Base-by-base conservation (phyloP, 2,113 vertebrate species). In the Bostrychus sinensis region DNA sequence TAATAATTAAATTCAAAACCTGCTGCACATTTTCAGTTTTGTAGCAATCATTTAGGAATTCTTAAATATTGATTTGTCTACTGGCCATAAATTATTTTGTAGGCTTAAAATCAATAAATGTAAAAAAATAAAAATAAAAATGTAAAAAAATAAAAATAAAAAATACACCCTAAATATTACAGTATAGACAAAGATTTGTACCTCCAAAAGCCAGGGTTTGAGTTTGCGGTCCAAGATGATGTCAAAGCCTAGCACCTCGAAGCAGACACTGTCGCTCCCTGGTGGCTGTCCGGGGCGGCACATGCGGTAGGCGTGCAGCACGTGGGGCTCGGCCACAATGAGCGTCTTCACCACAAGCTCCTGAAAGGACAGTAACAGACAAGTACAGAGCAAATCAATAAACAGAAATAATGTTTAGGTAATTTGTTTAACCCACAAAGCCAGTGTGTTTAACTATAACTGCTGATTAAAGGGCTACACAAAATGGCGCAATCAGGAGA, bases 201-300 rank as follows among this genome's bases (percentile, higher is more conserved):
- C 97, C 97, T 99, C 97, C 66, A 99, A 77, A 12, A 99, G 94
- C 97, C 97, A 99, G 2, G 96, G 97, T 81, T 99, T 99, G 74
- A 99, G 92, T 83, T 98, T 99, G 91, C 95, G 94, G 85, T 99
- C 96, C 82, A 98, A 91, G 70, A 99, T 93, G 87, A 99, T 98
- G 87, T 98, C 96, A 85, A 99, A 98, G 54, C 97, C 97, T 66
- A 99, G 86, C 26, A 99, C 94, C 88, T 99, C 97, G 58, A 99
- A 99, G 91, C 96, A 98, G 89, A 99, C 95, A 1, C 96, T 99
- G 90, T 98, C 95, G 84, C 97, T 98, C 75, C 94, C 96, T 53
- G 96, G 94, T 72, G 95, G 94, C 56, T 99, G 97, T 1, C 97
- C 97, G 0, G 97, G 96, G 83, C 97, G 92, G 85, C 97, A 99